Evolutionary conservation across 2,888 invertebrate species (phyloP).

Genomic region (Habrosyne pyritoides): DNA sequence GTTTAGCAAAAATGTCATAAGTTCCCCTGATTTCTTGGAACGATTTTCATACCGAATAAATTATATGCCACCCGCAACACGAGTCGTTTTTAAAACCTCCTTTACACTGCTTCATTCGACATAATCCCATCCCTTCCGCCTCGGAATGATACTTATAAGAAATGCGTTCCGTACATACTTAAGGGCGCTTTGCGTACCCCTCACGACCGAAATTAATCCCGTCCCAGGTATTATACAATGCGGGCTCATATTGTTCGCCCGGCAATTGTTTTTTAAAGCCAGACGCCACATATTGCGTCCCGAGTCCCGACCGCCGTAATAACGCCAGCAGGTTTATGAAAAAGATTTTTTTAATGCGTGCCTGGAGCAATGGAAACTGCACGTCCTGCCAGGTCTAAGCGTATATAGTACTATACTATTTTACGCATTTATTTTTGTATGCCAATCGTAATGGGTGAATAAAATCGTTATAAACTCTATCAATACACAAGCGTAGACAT

Average conservation of each 20-base stretch:
- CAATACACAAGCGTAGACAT: no score
- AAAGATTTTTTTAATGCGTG: slow-evolving; percentile 26
- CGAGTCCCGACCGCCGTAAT: slow-evolving; percentile 33
- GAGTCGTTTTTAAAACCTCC: background rate
- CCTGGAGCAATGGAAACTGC: slow-evolving; percentile 18
- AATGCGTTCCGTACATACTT: slow-evolving; percentile 5
- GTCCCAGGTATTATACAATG: slow-evolving; percentile 17
- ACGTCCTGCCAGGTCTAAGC: background rate
- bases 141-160: background rate
- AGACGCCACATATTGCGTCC: slow-evolving; percentile 41
- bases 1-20: no score
- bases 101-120: background rate
- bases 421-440: background rate
- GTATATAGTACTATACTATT: background rate
- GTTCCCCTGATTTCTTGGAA: no score
- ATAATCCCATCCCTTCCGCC: background rate
- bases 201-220: slow-evolving; percentile 4
- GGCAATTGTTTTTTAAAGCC: slow-evolving; percentile 42
- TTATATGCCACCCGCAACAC: no score
- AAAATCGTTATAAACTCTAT: no score
- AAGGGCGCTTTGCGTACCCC: background rate
- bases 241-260: slow-evolving; percentile 32
- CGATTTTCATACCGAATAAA: no score
- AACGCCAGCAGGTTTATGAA: slow-evolving; percentile 38
- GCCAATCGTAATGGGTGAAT: background rate